Percentiles rank a stretch among this genome's conserved stretches.
phyloP scores from a whole-genome alignment of 1,140 invertebrate species.

The Papilio polyxenes region DNA sequence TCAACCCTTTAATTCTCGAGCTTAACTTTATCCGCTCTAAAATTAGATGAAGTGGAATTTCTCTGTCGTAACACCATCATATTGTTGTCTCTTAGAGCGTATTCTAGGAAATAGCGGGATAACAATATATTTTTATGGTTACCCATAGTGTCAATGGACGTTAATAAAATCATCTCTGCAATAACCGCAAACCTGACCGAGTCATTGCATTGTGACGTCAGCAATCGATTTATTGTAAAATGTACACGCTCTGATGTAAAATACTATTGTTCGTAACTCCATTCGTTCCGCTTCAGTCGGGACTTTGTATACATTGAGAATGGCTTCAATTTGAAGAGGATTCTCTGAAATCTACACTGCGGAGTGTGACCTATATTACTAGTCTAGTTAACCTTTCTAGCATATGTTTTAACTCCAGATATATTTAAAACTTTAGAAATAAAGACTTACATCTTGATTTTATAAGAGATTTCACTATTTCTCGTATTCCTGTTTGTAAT shows the following conservation, averaged over 20 bases:
- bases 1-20: neutral
- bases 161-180: neutral
- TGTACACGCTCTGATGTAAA: neutral
- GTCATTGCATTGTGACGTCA: slow-evolving; percentile 19
- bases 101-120: too few species aligned
- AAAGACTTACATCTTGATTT: too few species aligned
- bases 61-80: neutral
- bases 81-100: too few species aligned
- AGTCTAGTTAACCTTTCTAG: too few species aligned
- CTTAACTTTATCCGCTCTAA: neutral
- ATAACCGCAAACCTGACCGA: neutral
- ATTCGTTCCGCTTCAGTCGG: neutral
- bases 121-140: too few species aligned
- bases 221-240: neutral
- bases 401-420: too few species aligned
- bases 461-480: neutral
- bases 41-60: neutral
- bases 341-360: too few species aligned
- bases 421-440: too few species aligned
- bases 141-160: neutral
- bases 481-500: neutral
- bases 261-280: neutral
- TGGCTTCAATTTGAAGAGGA: too few species aligned
- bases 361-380: too few species aligned
- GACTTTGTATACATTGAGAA: neutral